A percentile compares a stretch with the other conserved stretches of the same genome.
Conservation (phyloP, 2,797 vertebrate genomes). For the Emydoidea blandingii region DNA sequence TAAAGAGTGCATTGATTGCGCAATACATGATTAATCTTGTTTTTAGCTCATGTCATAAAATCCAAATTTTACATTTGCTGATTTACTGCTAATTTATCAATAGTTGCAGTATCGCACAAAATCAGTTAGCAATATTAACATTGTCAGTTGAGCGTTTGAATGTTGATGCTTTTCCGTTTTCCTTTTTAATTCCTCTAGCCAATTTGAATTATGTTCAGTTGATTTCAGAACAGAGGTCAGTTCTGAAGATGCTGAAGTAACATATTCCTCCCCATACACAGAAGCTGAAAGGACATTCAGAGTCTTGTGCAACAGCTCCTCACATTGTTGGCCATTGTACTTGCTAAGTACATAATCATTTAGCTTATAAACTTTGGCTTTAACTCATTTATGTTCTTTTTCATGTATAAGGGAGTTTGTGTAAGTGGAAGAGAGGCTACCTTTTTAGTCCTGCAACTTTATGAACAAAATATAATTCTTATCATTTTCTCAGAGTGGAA, state of each 20-base stretch:
- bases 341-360: slow-evolving; percentile 51
- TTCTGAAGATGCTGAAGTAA: slow-evolving; percentile 72
- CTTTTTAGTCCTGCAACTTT: slow-evolving; percentile 56
- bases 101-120: slow-evolving; percentile 73
- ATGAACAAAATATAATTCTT: slow-evolving; percentile 46
- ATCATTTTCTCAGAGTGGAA: slow-evolving; percentile 55
- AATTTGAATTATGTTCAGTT: slow-evolving; percentile 50
- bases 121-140: slow-evolving; percentile 80
- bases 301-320: slow-evolving; percentile 66
- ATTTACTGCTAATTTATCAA: slow-evolving; percentile 71
- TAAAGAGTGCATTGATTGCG: slow-evolving; percentile 72
- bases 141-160: slow-evolving; percentile 65
- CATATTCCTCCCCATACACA: slow-evolving; percentile 47
- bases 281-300: slow-evolving; percentile 52
- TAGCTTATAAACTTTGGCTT: slow-evolving; percentile 48
- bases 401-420: slow-evolving; percentile 23
- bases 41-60: slow-evolving; percentile 62
- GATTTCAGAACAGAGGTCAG: slow-evolving; percentile 69
- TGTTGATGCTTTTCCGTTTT: slow-evolving; percentile 63
- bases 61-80: slow-evolving; percentile 59
- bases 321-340: slow-evolving; percentile 25
- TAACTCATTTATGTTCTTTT: slow-evolving; percentile 49
- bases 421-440: slow-evolving; percentile 56
- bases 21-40: slow-evolving; percentile 58
- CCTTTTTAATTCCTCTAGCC: slow-evolving; percentile 64